These are phyloP conservation scores for Enteromius anoplus DNA, from an alignment of 2,797 vertebrate genomes.

Conservation along the genomic window DNA sequence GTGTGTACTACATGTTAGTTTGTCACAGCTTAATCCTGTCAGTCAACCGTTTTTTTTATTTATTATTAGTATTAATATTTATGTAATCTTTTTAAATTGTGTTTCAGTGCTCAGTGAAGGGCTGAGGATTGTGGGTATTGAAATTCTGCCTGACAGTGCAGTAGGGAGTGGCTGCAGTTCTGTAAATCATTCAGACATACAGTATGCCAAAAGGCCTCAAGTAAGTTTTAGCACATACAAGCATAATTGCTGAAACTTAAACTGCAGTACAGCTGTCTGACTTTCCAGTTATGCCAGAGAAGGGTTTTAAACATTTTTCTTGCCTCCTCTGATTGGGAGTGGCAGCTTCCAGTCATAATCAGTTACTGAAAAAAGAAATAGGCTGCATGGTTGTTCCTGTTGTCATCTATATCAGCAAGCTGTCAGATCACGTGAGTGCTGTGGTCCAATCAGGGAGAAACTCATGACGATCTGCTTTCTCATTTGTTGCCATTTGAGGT, in stretches of 20 bases:
- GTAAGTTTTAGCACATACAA: conserved; percentile 19
- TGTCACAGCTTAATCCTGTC: background rate
- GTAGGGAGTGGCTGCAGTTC: conserved; percentile 36
- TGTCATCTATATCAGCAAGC: conserved; percentile 54
- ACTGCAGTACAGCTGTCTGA: conserved; percentile 34
- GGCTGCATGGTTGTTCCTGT: conserved; percentile 16
- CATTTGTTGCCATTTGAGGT: conserved; percentile 50
- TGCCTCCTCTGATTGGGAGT: conserved; percentile 48
- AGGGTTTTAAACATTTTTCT: conserved; percentile 35
- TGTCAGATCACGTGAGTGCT: conserved; percentile 30
- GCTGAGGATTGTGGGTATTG: conserved; percentile 34
- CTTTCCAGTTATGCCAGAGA: conserved; percentile 38
- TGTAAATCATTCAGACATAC: conserved; percentile 31
- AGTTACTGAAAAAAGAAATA: conserved; percentile 39
- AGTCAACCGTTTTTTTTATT: background rate
- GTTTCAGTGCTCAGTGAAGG: background rate
- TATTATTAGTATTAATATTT: background rate
- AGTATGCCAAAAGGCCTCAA: conserved; percentile 37
- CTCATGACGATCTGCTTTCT: conserved; percentile 1
- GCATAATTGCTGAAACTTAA: conserved; percentile 41
- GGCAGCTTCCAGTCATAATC: conserved; percentile 55
- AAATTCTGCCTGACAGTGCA: conserved; percentile 19
- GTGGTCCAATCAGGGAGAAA: conserved; percentile 48
- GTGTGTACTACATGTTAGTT: conserved; percentile 2
- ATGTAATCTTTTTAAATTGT: background rate